These are phyloP conservation scores for Urocynchramus pylzowi DNA, from an alignment of 2,113 vertebrate species.

Conservation along the genomic window DNA sequence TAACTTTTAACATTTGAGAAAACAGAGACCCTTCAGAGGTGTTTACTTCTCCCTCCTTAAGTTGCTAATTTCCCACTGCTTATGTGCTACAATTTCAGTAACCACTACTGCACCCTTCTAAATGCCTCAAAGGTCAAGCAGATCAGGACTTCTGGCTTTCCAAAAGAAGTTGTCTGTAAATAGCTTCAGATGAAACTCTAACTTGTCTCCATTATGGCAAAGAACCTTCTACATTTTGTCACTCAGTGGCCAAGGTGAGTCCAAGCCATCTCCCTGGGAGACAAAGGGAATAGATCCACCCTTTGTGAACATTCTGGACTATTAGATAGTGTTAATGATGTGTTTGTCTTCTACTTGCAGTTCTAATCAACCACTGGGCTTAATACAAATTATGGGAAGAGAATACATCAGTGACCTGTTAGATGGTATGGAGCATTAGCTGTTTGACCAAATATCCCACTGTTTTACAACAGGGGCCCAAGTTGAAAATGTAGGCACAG, in stretches of 20 bases:
- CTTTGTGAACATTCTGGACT: neutral
- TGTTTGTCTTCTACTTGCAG: neutral
- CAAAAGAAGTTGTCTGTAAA: neutral
- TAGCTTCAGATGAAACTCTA: neutral
- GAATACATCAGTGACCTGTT: neutral
- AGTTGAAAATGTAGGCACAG: neutral
- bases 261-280: neutral
- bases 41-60: constrained; percentile 5
- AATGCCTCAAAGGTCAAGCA: neutral
- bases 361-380: neutral
- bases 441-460: neutral
- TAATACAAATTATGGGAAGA: neutral
- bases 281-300: neutral
- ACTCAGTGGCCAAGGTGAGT: neutral
- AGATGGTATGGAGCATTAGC: neutral
- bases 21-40: constrained; percentile 15
- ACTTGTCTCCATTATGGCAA: neutral
- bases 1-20: constrained; percentile 1
- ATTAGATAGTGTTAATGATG: neutral
- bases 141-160: neutral
- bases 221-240: neutral
- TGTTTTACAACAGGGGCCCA: neutral
- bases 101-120: neutral
- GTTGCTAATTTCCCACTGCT: neutral
- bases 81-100: neutral